Evolutionary conservation across 2,797 vertebrate species (phyloP).

Genomic region (Coranthus polyacanthus): DNA sequence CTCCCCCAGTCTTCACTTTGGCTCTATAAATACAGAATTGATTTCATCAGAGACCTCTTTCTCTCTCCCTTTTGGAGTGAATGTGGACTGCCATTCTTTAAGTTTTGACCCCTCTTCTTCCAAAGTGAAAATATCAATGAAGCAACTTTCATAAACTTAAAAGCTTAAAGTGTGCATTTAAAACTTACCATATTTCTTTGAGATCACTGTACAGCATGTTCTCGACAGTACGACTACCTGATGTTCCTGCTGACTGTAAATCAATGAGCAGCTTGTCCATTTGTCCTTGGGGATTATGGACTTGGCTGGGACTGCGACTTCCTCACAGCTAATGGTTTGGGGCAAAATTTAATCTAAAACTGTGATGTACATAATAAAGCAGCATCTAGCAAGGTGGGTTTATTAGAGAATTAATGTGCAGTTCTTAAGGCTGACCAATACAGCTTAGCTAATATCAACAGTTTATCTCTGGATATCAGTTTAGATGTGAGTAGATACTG

Average conservation of each 20-base stretch:
- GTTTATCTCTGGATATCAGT: neutral
- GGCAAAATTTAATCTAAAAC: conserved; percentile 7
- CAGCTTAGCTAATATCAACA: neutral
- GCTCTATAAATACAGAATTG: conserved; percentile 94
- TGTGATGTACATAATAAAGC: neutral
- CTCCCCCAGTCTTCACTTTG: conserved; percentile 98
- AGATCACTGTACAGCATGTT: conserved; percentile 19
- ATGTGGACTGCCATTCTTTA: neutral
- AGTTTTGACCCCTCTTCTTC: conserved; percentile 17
- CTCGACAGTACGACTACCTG: conserved; percentile 17
- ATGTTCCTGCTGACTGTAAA: conserved; percentile 39
- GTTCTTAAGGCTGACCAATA: too few species aligned
- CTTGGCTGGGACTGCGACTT: conserved; percentile 30
- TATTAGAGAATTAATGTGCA: too few species aligned
- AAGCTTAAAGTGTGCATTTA: conserved; percentile 4
- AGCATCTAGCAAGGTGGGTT: too few species aligned
- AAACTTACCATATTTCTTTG: conserved; percentile 19
- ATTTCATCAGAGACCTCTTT: conserved; percentile 75
- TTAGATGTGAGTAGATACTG: neutral
- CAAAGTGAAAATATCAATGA: conserved; percentile 6
- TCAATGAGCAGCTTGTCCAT: conserved; percentile 34
- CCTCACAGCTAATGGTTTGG: conserved; percentile 18
- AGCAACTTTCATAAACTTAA: conserved; percentile 1
- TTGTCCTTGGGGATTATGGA: conserved; percentile 49
- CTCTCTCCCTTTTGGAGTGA: neutral